Conservation (phyloP, 2,797 vertebrate species). For the Bufotes viridis region DNA sequence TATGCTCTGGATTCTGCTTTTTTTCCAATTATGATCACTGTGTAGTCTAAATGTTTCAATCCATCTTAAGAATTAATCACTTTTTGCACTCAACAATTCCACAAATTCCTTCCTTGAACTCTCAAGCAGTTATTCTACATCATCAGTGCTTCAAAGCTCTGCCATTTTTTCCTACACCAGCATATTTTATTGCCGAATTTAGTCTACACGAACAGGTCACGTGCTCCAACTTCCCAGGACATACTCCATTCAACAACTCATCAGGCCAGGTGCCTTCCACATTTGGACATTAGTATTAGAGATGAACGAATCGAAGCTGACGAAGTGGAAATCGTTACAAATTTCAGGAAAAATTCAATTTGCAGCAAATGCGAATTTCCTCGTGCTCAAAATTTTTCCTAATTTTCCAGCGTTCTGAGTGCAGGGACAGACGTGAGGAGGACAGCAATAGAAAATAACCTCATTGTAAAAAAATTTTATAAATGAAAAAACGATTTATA, state of each 20-base stretch:
- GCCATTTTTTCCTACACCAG: background rate
- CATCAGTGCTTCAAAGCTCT: background rate
- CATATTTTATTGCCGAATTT: background rate
- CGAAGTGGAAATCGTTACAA: too few relatives aligned
- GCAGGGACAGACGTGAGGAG: too few relatives aligned
- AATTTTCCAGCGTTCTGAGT: too few relatives aligned
- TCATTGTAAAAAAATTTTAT: too few relatives aligned
- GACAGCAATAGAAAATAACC: too few relatives aligned
- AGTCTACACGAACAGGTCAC: background rate
- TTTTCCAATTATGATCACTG: conserved; percentile 28
- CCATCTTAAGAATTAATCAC: background rate
- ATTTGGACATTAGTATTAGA: background rate
- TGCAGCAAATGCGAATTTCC: too few relatives aligned
- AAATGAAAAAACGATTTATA: too few relatives aligned
- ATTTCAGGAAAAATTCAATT: too few relatives aligned
- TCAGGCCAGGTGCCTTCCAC: background rate
- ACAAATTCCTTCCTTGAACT: background rate
- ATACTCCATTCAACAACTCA: background rate
- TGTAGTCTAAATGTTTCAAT: conserved; percentile 47
- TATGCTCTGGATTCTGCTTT: background rate
- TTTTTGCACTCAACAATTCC: conserved; percentile 27
- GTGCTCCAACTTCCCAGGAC: background rate
- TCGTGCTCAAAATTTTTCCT: too few relatives aligned
- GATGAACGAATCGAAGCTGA: too few relatives aligned
- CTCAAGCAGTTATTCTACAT: background rate